phyloP scores from a whole-genome alignment of 1,140 invertebrate genomes.

The Magallana angulata region DNA sequence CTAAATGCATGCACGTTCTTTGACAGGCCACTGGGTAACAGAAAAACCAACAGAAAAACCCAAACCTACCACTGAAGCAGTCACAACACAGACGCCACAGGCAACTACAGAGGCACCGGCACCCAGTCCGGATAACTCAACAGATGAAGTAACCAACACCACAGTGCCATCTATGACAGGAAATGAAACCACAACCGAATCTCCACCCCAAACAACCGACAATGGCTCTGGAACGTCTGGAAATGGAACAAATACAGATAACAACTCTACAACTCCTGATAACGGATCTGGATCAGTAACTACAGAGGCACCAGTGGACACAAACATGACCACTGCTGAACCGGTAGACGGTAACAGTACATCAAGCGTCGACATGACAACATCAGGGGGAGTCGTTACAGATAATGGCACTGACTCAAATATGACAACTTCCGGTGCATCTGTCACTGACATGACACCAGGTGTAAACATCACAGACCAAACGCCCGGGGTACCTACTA shows the following conservation, averaged over 20 bases:
- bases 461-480: no score
- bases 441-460: no score
- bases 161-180: no score
- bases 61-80: not conserved
- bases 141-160: no score
- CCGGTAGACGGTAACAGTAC: not conserved
- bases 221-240: slow-evolving; percentile 2
- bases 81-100: not conserved
- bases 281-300: not conserved
- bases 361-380: no score
- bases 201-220: not conserved
- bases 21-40: not conserved
- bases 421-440: no score
- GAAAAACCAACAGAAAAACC: not conserved
- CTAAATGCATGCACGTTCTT: not conserved
- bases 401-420: no score
- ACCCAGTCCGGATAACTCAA: no score
- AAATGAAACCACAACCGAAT: not conserved
- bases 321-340: not conserved
- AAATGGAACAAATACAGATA: slow-evolving; percentile 12
- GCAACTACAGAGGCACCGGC: not conserved
- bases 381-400: no score
- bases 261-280: not conserved
- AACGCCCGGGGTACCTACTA: no score
- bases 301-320: not conserved